Conservation (phyloP, 2,797 vertebrate genomes). For the Cirrhinus mrigala region DNA sequence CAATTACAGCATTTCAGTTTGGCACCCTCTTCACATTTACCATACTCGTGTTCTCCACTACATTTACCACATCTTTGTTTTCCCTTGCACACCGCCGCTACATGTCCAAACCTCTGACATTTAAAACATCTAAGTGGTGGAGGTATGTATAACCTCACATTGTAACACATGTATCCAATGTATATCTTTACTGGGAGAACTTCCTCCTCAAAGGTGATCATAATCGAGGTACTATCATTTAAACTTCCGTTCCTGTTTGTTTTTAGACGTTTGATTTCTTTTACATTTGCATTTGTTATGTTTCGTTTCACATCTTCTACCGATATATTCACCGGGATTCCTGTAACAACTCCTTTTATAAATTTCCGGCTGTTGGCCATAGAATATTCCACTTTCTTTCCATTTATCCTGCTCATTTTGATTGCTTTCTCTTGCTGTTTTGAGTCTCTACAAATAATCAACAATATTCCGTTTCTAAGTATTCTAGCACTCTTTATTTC, state of each 20-base stretch:
- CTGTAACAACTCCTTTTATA: neutral
- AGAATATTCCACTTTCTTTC: conserved; percentile 5
- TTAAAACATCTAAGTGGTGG: too few relatives aligned
- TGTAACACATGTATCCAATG: neutral
- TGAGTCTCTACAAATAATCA: conserved; percentile 9
- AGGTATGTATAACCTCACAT: too few relatives aligned
- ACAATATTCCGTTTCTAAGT: conserved; percentile 6
- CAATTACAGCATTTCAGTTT: neutral
- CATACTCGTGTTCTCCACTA: neutral
- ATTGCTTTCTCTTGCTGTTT: neutral
- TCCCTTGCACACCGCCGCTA: too few relatives aligned
- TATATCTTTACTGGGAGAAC: neutral
- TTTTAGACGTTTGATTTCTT: neutral
- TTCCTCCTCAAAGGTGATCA: conserved; percentile 1
- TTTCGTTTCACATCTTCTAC: neutral
- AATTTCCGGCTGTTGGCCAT: neutral
- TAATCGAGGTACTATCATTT: neutral
- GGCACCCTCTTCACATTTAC: neutral
- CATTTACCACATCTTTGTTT: neutral
- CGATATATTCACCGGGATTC: neutral
- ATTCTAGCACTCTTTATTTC: conserved; percentile 4
- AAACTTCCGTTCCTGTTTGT: neutral
- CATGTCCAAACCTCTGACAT: too few relatives aligned
- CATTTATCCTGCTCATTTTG: conserved; percentile 6
- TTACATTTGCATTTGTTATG: conserved; percentile 7